Evolutionary conservation across 2,113 vertebrate genomes (phyloP), one percentile per base, ranked within the genome.

Genomic region (Hippocampus mohnikei): DNA sequence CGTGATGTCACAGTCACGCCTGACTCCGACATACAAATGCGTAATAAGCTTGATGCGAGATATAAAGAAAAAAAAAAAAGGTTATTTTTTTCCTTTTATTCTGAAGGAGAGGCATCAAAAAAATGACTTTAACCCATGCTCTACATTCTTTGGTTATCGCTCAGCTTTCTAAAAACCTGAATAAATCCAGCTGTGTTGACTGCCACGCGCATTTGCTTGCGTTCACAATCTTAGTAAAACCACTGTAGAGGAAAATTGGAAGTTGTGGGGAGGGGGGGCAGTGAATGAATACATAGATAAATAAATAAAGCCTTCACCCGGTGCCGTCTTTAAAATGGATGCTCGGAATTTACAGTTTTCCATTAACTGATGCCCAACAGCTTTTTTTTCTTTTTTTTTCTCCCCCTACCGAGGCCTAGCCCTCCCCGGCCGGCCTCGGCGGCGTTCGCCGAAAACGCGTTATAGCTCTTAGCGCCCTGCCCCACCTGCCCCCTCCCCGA

Each of bases 161-260:
- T 70, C 76, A 84, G 90, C 89, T 87, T 87, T 87, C 78, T 78
- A 40, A 60, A 76, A 86, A 88, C 74, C 63, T 85, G 88, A 88
- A 91, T 92, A 89, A 91, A 91, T 91, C 84, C 88, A 80, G 83
- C 84, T 72, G 72, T 83, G 89, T 79, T 89, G 88, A 87, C 85
- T 78, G 86, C 71, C 80, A 76, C 70, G 85, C 76, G 84, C 85
- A 63, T 90, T 90, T 84, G 84, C 91, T 75, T 88, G 88, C 89
- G 90, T 92, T 92, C 89, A 91, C 90, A 91, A 91, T 91, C 91
- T 92, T 81, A 79, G 86, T 91, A 91, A 91, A 91, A 90, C 88
- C 90, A 91, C 86, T 90, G 90, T 93, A 88, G 90, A 91, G 90
- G 92, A 93, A 93, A 93, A 93, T 92, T 93, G 91, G 91, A 93